Conservation (phyloP, 2,113 vertebrate species). For the Coptodon bakossiorum region DNA sequence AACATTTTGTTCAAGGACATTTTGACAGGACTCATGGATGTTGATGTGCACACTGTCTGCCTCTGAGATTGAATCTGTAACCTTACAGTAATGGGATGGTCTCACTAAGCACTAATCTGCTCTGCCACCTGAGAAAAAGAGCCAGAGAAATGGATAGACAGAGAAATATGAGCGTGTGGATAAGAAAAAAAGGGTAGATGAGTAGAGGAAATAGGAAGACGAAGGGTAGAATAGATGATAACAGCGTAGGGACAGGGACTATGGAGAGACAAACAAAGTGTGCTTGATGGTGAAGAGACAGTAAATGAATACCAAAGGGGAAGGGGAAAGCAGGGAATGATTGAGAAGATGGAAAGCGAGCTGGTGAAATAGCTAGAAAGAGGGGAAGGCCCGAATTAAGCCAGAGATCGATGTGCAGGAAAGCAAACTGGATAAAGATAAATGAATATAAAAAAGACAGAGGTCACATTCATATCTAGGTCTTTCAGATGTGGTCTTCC, state of each 20-base stretch:
- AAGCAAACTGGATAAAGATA: neutral
- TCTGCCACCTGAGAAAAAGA: constrained; percentile 48
- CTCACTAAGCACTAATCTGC: constrained; percentile 57
- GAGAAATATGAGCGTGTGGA: constrained; percentile 28
- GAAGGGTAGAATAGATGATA: constrained; percentile 6
- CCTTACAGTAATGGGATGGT: constrained; percentile 58
- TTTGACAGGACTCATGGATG: constrained; percentile 29
- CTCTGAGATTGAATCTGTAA: constrained; percentile 56
- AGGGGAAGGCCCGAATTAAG: neutral
- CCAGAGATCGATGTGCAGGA: neutral
- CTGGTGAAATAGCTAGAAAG: neutral
- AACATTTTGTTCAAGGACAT: constrained; percentile 56
- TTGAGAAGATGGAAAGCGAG: neutral
- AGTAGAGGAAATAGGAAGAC: constrained; percentile 22
- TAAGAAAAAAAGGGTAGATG: constrained; percentile 1
- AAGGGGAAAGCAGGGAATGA: neutral
- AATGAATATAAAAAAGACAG: neutral
- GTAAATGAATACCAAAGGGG: constrained; percentile 15
- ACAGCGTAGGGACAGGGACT: constrained; percentile 3
- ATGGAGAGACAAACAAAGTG: constrained; percentile 35
- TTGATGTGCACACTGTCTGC: constrained; percentile 34
- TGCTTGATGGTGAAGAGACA: constrained; percentile 32
- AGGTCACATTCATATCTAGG: constrained; percentile 24
- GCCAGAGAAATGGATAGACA: constrained; percentile 10
- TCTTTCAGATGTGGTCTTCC: neutral